Evolutionary conservation across 2,888 invertebrate species (phyloP).

Genomic region (Gymnocheta viridis): DNA sequence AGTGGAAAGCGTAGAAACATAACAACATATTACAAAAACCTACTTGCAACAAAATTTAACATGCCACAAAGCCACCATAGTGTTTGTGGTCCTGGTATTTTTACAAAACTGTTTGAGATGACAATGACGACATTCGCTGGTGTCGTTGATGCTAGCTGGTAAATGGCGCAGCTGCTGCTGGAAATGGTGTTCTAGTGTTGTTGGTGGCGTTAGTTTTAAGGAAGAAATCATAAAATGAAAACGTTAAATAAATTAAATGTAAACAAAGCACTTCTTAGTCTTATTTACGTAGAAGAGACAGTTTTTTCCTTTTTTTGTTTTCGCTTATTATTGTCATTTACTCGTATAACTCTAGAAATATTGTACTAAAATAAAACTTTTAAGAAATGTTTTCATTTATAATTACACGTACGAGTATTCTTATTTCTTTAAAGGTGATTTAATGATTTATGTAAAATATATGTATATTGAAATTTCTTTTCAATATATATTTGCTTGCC

Average conservation of each 20-base stretch:
- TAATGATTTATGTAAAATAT: background rate
- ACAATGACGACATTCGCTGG: conserved; percentile 38
- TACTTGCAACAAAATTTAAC: conserved; percentile 34
- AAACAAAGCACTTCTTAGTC: conserved; percentile 48
- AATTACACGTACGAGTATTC: background rate
- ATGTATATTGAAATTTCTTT: too few relatives aligned
- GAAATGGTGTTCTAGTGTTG: conserved; percentile 5
- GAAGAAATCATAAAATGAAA: conserved; percentile 41
- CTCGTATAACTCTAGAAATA: background rate
- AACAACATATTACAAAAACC: background rate
- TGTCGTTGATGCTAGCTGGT: background rate
- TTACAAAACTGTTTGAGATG: conserved; percentile 39
- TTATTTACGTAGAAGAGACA: conserved; percentile 4
- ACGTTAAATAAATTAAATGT: conserved; percentile 59
- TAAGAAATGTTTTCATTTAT: background rate
- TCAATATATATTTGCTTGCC: too few relatives aligned
- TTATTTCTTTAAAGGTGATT: background rate
- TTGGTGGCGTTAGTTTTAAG: background rate
- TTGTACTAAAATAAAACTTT: background rate
- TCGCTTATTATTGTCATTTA: background rate
- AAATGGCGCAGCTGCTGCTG: background rate
- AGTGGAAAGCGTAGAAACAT: conserved; percentile 28
- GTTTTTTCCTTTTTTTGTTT: background rate
- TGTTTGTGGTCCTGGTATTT: conserved; percentile 48
- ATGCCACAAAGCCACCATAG: conserved; percentile 54